Evolutionary conservation across 1,140 invertebrate species (phyloP).

Genomic region (Cryptotermes secundus): DNA sequence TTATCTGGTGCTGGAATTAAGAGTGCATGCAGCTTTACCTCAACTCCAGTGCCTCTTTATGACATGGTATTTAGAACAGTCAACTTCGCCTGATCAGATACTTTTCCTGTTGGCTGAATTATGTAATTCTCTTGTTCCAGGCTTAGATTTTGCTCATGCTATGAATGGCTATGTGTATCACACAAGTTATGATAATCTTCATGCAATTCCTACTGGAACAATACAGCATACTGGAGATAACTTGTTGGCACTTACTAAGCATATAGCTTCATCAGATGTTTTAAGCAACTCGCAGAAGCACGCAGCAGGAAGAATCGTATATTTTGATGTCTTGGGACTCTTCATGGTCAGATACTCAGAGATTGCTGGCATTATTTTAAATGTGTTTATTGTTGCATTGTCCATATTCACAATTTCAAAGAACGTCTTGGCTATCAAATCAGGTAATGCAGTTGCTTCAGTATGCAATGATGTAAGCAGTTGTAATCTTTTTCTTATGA

Average conservation of each 20-base stretch:
- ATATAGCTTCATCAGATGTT: constrained; percentile 62
- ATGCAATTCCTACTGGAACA: constrained; percentile 73
- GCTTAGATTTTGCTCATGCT: constrained; percentile 91
- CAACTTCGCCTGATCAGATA: too few species aligned
- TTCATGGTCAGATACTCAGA: constrained; percentile 65
- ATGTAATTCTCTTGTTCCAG: constrained; percentile 48
- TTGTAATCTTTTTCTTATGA: too few species aligned
- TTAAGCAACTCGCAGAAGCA: constrained; percentile 51
- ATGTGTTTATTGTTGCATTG: constrained; percentile 55
- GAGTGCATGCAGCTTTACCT: too few species aligned
- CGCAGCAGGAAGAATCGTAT: constrained; percentile 65
- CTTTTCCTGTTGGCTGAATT: too few species aligned
- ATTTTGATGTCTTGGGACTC: constrained; percentile 78
- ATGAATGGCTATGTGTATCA: constrained; percentile 93
- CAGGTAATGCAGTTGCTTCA: constrained; percentile 31
- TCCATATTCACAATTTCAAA: constrained; percentile 57
- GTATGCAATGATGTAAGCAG: too few species aligned
- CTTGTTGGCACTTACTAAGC: constrained; percentile 64
- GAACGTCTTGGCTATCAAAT: constrained; percentile 43
- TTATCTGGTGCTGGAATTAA: too few species aligned
- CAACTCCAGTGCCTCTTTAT: too few species aligned
- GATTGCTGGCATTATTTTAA: constrained; percentile 56
- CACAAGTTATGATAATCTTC: constrained; percentile 78
- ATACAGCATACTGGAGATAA: constrained; percentile 82
- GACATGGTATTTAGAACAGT: too few species aligned